Conservation (phyloP, 2,113 vertebrate genomes). For the Eidolon helvum region DNA sequence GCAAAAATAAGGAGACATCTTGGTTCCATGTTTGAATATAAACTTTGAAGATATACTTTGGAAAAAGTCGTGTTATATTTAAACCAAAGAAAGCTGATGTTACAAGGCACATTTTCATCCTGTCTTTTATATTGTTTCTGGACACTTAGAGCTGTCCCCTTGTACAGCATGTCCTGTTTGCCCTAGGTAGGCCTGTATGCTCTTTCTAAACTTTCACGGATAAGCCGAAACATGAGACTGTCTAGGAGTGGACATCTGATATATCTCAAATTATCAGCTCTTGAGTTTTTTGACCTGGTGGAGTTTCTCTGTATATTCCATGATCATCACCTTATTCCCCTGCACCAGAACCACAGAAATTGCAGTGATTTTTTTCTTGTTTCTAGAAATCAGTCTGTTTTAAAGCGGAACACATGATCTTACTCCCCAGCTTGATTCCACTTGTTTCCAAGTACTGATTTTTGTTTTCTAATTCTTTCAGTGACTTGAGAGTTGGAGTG, state of each 20-base stretch:
- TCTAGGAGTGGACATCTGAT: slow-evolving; percentile 25
- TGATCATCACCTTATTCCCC: neutral
- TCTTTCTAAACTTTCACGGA: neutral
- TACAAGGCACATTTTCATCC: neutral
- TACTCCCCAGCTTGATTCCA: neutral
- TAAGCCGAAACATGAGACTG: neutral
- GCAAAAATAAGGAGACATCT: neutral
- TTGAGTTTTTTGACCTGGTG: neutral
- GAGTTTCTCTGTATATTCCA: neutral
- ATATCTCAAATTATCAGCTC: neutral
- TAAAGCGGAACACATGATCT: rapidly evolving
- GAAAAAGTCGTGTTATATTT: neutral
- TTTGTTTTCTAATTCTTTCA: neutral
- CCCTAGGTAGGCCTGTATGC: neutral
- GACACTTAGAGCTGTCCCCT: neutral
- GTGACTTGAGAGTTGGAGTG: neutral
- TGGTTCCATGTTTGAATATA: neutral
- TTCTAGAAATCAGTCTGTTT: neutral
- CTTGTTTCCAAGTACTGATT: neutral
- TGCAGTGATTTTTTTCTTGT: neutral
- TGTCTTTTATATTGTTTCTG: neutral
- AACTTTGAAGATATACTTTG: neutral
- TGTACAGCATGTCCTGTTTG: neutral
- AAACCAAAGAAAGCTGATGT: neutral
- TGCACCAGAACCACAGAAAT: neutral